Conservation (phyloP, 2,113 vertebrate genomes). For the Odocoileus hemionus region DNA sequence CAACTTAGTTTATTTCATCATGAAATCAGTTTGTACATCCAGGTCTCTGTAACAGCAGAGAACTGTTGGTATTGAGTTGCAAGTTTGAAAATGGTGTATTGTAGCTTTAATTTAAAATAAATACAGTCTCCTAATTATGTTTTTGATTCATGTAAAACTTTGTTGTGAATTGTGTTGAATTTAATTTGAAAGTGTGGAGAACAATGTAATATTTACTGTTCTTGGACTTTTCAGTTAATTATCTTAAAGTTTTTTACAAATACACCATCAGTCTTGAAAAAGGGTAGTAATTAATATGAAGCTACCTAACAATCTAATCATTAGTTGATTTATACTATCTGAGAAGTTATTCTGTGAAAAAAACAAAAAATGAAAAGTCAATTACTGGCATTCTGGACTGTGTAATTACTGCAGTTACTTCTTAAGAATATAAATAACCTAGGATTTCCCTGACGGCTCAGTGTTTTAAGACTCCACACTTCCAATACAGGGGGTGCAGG, state of each 20-base stretch:
- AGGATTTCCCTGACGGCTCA: neutral
- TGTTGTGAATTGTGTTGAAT: conserved; percentile 18
- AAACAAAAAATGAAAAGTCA: neutral
- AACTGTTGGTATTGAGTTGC: neutral
- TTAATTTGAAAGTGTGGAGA: neutral
- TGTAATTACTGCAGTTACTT: neutral
- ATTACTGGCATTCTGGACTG: neutral
- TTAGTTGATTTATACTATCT: neutral
- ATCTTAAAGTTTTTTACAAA: neutral
- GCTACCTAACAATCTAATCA: neutral
- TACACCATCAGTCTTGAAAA: neutral
- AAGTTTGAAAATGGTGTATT: conserved; percentile 19
- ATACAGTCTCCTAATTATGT: neutral
- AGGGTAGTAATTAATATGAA: neutral
- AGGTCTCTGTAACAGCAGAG: neutral
- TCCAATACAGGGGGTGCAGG: neutral
- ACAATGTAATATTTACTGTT: neutral
- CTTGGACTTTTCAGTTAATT: neutral
- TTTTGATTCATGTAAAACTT: neutral
- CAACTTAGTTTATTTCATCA: neutral
- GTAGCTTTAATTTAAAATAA: conserved; percentile 12
- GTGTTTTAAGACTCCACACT: neutral
- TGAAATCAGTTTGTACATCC: neutral
- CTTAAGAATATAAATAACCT: neutral
- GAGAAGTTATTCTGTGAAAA: neutral